These are phyloP conservation scores for Grallaria varia DNA, from an alignment of 2,113 vertebrate species.

Conservation along the genomic window DNA sequence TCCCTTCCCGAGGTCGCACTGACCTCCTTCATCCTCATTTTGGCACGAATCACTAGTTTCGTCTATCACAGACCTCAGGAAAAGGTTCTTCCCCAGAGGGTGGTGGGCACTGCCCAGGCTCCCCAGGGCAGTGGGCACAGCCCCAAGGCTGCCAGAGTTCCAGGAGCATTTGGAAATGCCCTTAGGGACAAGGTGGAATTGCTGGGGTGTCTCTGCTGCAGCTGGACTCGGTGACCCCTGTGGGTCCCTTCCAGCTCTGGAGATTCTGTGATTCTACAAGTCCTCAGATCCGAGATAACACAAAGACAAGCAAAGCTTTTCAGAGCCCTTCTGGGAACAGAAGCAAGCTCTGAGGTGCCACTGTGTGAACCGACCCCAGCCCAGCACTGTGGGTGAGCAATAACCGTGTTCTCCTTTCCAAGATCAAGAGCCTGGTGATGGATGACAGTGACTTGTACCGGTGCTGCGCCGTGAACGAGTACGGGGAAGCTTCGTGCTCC, in stretches of 20 bases:
- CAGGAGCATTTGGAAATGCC: accelerated
- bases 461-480: conserved; percentile 80
- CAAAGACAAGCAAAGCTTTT: background rate
- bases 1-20: too few species aligned
- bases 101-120: background rate
- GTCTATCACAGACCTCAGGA: too few species aligned
- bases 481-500: conserved; percentile 81
- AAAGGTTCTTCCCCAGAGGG: background rate
- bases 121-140: background rate
- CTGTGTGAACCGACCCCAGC: too few species aligned
- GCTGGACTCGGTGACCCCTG: background rate
- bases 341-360: background rate
- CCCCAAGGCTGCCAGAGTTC: background rate
- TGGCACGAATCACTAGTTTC: too few species aligned
- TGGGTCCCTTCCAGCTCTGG: background rate
- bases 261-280: background rate
- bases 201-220: background rate
- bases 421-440: conserved; percentile 77
- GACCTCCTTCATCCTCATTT: too few species aligned
- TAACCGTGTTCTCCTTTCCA: conserved; percentile 2
- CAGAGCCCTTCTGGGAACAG: background rate
- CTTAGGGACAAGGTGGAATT: background rate
- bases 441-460: conserved; percentile 80
- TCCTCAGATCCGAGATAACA: background rate
- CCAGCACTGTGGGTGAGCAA: conserved; percentile 1